These are phyloP conservation scores for Eleutherodactylus coqui DNA, from an alignment of 2,797 vertebrate genomes.

Conservation along the genomic window DNA sequence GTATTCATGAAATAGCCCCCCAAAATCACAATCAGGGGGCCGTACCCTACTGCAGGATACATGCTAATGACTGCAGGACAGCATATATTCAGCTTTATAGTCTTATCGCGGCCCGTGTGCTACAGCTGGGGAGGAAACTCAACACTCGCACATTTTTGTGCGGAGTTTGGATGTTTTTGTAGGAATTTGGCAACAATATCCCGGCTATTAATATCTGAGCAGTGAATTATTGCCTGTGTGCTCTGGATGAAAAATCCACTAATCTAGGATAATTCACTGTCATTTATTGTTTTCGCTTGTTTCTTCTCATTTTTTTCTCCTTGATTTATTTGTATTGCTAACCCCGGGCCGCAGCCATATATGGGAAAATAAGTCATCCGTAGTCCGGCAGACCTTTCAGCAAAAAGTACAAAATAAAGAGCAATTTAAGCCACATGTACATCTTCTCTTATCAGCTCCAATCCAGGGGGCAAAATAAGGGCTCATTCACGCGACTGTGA, in stretches of 20 bases:
- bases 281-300: constrained; percentile 58
- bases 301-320: background rate
- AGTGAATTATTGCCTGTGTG: constrained; percentile 79
- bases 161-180: constrained; percentile 70
- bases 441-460: too few relatives aligned
- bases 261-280: constrained; percentile 76
- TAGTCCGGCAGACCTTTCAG: background rate
- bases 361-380: constrained; percentile 75
- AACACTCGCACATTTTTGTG: constrained; percentile 8
- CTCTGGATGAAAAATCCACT: constrained; percentile 76
- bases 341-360: constrained; percentile 76
- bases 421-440: background rate
- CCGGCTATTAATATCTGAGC: constrained; percentile 76
- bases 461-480: too few relatives aligned
- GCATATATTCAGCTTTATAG: background rate
- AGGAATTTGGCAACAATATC: constrained; percentile 76
- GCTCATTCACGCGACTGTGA: too few relatives aligned
- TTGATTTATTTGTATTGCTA: constrained; percentile 69
- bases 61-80: background rate
- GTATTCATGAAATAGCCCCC: too few relatives aligned
- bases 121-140: background rate
- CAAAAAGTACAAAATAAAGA: too few relatives aligned
- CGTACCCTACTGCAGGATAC: background rate
- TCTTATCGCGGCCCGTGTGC: too few relatives aligned
- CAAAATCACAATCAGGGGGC: background rate